Evolutionary conservation across 2,888 invertebrate genomes (phyloP), one percentile per base, ranked within the genome.

Genomic region (Dexiosoma caninum): DNA sequence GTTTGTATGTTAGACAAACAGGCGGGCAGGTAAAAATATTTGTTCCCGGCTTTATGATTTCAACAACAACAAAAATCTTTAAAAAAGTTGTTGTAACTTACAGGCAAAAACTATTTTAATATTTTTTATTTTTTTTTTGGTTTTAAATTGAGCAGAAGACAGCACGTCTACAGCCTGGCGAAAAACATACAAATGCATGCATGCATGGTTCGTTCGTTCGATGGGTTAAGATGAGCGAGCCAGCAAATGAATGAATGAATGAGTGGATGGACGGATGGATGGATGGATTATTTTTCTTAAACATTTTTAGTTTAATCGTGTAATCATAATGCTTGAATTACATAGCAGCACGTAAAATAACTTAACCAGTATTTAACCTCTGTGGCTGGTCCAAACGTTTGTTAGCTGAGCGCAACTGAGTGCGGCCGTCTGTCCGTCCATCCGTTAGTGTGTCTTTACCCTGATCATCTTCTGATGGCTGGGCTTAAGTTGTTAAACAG

Each of bases 311-410:
- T 70, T 72, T 80, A 78, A 82, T 83, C 83, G 74, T 69, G 79
- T 79, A 82, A 82, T 83, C 82, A 81, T 78, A 75, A 79, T 76
- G 70, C 74, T 67, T 78, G 79, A 74, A 83, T 82, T 78, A 78
- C 75, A 80, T 81, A 78, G 75, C 81, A 71, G 87, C 88, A 88
- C 87, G 88, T 88, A 87, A 85, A 87, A 88, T 88, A 87, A 88
- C 86, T 88, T 88, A 88, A 87, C 87, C 88, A 85, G 83, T 88
- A 83, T 86, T 88, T 88, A 88, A 88, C 88, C 88, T 86, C 85
- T 85, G 83, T 85, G 85, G 83, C 84, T 70, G 70, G 40, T 23
- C 59, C 30, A 40, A 16, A 42, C 46, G 46, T 21, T 60, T 19
- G 69, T 23, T 19, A 10, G 21, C 37, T 12, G 40, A 14, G 16